Evolutionary conservation across 2,888 invertebrate genomes (phyloP), one percentile per base, ranked within the genome.

Genomic region (Philhelius pedissequus): DNA sequence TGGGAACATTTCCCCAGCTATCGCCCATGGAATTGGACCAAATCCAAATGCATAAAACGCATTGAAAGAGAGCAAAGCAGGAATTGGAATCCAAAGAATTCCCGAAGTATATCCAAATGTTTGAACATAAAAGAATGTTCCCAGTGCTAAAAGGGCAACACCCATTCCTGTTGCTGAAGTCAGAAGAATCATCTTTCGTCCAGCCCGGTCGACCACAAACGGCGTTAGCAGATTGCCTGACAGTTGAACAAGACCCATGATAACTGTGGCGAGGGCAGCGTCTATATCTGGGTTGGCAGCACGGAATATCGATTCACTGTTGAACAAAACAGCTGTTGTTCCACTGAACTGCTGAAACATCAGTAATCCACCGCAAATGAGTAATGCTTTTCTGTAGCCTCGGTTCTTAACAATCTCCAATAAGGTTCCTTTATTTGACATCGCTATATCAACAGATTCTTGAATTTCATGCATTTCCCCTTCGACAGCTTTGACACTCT

Each of bases 341-440:
- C 96, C 96, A 0, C 94, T 94, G 84, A 97, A 92, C 91, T 98
- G 97, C 89, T 98, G 98, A 91, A 97, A 95, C 87, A 94, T 92
- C 68, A 96, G 95, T 76, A 97, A 92, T 4, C 94, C 94, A 87
- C 94, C 94, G 0, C 95, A 95, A 64, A 96, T 94, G 86, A 96
- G 93, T 88, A 97, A 93, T 0, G 96, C 96, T 89, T 95, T 95
- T 86, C 95, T 94, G 90, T 96, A 95, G 27, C 94, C 93, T 76
- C 94, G 94, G 7, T 94, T 94, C 88, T 92, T 94, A 89, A 91
- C 93, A 0, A 96, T 92, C 87, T 95, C 95, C 0, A 91, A 88
- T 0, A 90, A 22, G 68, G 90, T 90, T 43, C 91, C 92, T 78
- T 92, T 91, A 62, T 89, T 91, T 48, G 89, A 90, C 88, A 89